These are phyloP conservation scores for Xestoiulus laeticollis DNA, from an alignment of 2,888 invertebrate species.

Conservation along the genomic window DNA sequence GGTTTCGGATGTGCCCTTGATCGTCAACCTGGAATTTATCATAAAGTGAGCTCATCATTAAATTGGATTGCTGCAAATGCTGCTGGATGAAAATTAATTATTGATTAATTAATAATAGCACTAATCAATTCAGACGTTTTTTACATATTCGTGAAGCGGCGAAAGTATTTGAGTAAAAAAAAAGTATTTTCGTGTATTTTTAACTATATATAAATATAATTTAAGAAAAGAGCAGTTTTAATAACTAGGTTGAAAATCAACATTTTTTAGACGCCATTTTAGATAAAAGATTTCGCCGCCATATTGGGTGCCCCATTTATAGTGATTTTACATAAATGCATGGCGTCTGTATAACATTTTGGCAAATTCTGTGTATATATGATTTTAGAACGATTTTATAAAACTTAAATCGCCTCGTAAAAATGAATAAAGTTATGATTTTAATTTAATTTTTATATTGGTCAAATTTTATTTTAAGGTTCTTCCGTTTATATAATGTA, in stretches of 20 bases:
- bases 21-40: conserved; percentile 87
- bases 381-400: not conserved
- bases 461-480: not conserved
- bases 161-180: not conserved
- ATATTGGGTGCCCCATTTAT: not conserved
- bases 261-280: not conserved
- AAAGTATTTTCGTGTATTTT: not conserved
- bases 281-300: not conserved
- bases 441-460: not conserved
- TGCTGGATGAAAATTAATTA: conserved; percentile 42
- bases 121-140: not conserved
- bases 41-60: conserved; percentile 71
- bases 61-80: conserved; percentile 61
- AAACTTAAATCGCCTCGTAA: not conserved
- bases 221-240: not conserved
- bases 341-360: not conserved
- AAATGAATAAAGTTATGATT: no score
- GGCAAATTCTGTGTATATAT: not conserved
- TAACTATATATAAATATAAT: not conserved
- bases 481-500: not conserved
- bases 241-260: not conserved
- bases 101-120: conserved; percentile 6
- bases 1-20: conserved; percentile 88
- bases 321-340: not conserved
- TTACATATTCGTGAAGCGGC: not conserved